These are phyloP conservation scores for Tenodera sinensis DNA, from an alignment of 2,888 invertebrate species.

Conservation along the genomic window DNA sequence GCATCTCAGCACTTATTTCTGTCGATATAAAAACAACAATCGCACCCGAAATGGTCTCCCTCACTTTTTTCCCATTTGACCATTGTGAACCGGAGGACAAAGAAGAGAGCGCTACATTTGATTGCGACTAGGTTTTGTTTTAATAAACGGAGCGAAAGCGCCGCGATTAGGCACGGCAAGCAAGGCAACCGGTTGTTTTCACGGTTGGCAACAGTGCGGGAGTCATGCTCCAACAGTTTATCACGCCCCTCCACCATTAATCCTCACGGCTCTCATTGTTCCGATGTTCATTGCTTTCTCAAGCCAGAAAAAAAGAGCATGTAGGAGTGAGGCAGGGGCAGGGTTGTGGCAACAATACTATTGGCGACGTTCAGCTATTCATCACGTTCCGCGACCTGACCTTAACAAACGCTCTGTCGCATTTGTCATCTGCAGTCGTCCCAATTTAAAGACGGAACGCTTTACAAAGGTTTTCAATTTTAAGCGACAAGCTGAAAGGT, in stretches of 20 bases:
- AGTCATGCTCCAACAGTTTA: neutral
- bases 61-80: too few species aligned
- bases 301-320: neutral
- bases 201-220: neutral
- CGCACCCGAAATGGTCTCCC: too few species aligned
- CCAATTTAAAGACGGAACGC: neutral
- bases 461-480: neutral
- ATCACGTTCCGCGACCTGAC: neutral
- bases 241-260: conserved; percentile 1
- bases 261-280: conserved; percentile 5
- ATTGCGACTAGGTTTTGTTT: neutral
- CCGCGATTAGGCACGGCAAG: neutral
- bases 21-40: too few species aligned
- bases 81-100: neutral
- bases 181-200: neutral
- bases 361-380: neutral
- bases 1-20: too few species aligned
- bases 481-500: neutral
- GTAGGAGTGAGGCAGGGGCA: neutral
- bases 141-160: neutral
- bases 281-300: neutral
- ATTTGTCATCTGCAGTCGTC: neutral
- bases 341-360: neutral
- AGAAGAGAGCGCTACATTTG: neutral
- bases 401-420: neutral